These are phyloP conservation scores for Cossypha heuglini DNA, from an alignment of 2,797 vertebrate genomes.

Conservation along the genomic window DNA sequence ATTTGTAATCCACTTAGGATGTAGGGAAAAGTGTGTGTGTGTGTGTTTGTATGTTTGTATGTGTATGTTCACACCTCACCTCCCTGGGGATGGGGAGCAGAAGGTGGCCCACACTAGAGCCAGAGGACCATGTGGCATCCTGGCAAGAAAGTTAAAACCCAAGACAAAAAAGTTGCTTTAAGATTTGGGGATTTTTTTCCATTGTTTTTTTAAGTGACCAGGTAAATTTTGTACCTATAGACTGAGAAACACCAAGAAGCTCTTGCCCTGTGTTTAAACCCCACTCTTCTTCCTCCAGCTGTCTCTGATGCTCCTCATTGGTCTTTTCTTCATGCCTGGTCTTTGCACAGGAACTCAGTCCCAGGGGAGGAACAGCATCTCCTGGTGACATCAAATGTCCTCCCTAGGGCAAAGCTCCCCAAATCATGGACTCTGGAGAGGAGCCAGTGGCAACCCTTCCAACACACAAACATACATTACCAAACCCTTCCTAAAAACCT, in stretches of 20 bases:
- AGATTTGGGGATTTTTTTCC: background rate
- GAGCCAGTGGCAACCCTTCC: background rate
- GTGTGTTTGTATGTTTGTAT: background rate
- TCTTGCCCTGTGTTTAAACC: background rate
- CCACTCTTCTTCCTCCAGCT: background rate
- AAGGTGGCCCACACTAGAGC: background rate
- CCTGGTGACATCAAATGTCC: background rate
- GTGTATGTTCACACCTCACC: background rate
- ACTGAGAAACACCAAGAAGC: background rate
- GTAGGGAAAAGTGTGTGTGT: background rate
- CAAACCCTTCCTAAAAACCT: background rate
- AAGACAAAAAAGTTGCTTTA: background rate
- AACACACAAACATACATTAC: background rate
- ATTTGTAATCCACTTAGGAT: background rate
- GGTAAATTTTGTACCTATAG: background rate
- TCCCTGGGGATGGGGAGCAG: background rate
- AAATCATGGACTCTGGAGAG: background rate
- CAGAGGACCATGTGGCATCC: background rate
- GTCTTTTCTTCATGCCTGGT: background rate
- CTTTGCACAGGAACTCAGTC: background rate
- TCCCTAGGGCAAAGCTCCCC: background rate
- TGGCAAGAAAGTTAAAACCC: background rate
- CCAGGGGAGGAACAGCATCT: background rate
- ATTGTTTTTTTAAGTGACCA: background rate
- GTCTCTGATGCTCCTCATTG: rapidly evolving